Conservation (phyloP, 2,797 vertebrate genomes). For the Hyperoplus lanceolatus region DNA sequence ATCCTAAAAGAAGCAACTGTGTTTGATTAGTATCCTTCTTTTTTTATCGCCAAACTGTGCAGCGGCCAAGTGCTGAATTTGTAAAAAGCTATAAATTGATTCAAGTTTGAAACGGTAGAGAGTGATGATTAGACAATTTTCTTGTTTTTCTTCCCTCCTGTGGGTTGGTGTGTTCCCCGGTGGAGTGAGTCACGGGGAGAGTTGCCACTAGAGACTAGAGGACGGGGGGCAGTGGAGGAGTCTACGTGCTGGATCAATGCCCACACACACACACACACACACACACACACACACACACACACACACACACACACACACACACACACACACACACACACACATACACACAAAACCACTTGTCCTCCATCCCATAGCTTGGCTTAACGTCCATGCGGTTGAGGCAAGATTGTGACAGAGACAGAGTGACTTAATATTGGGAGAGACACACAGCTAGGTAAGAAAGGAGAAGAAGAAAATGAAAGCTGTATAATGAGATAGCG, state of each 20-base stretch:
- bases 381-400: slow-evolving; percentile 15
- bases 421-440: background rate
- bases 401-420: background rate
- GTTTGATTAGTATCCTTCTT: background rate
- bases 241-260: slow-evolving; percentile 17
- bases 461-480: slow-evolving; percentile 1
- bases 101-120: slow-evolving; percentile 13
- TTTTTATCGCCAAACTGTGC: background rate
- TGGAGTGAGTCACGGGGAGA: slow-evolving; percentile 10
- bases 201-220: slow-evolving; percentile 37
- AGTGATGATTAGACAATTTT: slow-evolving; percentile 41
- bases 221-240: slow-evolving; percentile 6
- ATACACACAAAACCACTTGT: background rate
- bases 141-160: slow-evolving; percentile 41
- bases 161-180: slow-evolving; percentile 23
- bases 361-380: background rate
- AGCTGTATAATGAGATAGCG: background rate
- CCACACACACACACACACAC: background rate
- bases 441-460: background rate
- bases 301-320: background rate
- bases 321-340: too few relatives aligned
- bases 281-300: accelerated
- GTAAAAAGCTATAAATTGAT: slow-evolving; percentile 28
- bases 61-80: slow-evolving; percentile 33
- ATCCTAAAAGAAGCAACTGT: slow-evolving; percentile 3